Evolutionary conservation across 2,113 vertebrate species (phyloP).

Genomic region (Eulemur rufifrons): DNA sequence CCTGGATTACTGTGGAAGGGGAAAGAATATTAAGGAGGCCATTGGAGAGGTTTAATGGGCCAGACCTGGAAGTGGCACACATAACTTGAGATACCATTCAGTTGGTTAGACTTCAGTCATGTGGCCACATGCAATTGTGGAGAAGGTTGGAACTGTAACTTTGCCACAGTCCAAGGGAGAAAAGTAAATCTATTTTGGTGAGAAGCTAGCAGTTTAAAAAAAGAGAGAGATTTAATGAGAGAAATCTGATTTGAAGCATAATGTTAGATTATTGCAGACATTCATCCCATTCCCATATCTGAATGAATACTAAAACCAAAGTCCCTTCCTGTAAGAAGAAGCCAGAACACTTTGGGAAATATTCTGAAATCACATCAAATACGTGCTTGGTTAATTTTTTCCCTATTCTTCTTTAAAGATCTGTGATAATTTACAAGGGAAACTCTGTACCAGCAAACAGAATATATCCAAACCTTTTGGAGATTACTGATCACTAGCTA

Average conservation of each 20-base stretch:
- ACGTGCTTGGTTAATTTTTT: background rate
- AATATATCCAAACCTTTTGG: background rate
- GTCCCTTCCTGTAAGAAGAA: background rate
- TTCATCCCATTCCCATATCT: background rate
- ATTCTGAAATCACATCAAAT: background rate
- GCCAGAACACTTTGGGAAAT: background rate
- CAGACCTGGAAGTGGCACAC: background rate
- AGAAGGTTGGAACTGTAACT: background rate
- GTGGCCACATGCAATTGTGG: background rate
- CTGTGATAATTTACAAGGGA: background rate
- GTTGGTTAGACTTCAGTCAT: background rate
- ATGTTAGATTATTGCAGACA: background rate
- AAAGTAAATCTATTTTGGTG: background rate
- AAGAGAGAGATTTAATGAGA: background rate
- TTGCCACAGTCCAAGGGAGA: background rate
- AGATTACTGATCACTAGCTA: background rate
- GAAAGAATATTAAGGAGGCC: background rate
- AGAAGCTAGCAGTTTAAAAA: background rate
- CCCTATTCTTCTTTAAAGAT: background rate
- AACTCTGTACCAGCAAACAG: background rate
- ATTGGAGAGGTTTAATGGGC: background rate
- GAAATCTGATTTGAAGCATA: background rate
- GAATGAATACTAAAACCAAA: background rate
- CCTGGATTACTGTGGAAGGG: background rate
- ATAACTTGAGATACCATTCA: background rate